A percentile compares a stretch with the other conserved stretches of the same genome.
Conservation (phyloP, 1,140 invertebrate genomes). For the Drosophila navojoa region DNA sequence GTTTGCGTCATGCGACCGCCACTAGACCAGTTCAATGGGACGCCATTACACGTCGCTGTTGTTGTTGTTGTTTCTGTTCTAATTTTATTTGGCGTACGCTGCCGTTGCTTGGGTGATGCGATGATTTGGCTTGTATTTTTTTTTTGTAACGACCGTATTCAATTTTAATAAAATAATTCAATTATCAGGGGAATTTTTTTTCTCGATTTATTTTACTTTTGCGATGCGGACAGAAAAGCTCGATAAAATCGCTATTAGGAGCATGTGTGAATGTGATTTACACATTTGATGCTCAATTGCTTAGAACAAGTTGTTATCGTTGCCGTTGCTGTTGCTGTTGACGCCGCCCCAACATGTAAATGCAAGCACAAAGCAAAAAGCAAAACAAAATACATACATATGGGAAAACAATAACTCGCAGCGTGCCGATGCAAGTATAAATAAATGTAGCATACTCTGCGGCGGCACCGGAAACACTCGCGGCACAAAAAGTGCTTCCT, state of each 20-base stretch:
- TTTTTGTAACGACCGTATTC: constrained; percentile 5
- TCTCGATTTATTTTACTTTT: constrained; percentile 14
- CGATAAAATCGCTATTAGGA: background rate
- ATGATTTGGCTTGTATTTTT: constrained; percentile 2
- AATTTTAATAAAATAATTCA: constrained; percentile 35
- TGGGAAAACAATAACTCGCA: constrained; percentile 4
- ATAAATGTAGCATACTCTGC: constrained; percentile 23
- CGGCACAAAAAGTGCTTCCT: constrained; percentile 35
- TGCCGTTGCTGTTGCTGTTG: constrained; percentile 24
- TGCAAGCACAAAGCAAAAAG: constrained; percentile 35
- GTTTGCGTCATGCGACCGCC: constrained; percentile 62
- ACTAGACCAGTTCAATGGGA: constrained; percentile 18
- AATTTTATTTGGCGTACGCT: constrained; percentile 40
- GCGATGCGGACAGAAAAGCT: constrained; percentile 23
- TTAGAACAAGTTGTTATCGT: constrained; percentile 57
- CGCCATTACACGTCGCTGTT: constrained; percentile 30
- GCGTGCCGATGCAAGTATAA: background rate
- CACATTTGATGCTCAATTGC: background rate
- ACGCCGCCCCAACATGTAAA: constrained; percentile 20
- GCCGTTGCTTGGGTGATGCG: background rate
- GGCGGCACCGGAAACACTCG: constrained; percentile 24
- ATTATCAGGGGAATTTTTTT: constrained; percentile 14
- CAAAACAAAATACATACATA: constrained; percentile 5
- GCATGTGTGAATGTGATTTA: background rate
- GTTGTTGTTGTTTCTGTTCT: constrained; percentile 37